Evolutionary conservation across 2,797 vertebrate species (phyloP).

Genomic region (Falco peregrinus): DNA sequence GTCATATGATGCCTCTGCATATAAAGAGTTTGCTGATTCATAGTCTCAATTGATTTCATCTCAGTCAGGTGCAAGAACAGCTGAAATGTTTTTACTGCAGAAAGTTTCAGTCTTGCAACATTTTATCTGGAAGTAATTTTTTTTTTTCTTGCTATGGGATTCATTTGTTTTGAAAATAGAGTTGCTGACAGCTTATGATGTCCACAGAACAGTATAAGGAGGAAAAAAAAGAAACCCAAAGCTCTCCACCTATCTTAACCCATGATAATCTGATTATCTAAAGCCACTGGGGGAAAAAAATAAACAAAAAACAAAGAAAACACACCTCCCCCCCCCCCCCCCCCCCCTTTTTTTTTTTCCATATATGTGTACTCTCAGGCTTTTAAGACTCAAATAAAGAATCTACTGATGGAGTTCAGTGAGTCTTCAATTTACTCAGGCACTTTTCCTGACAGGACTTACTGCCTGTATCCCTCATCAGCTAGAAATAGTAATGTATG

Average conservation of each 20-base stretch:
- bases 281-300: neutral
- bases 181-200: neutral
- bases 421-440: neutral
- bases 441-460: neutral
- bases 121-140: neutral
- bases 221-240: neutral
- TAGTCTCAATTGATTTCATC: neutral
- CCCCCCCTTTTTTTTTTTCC: neutral
- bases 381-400: neutral
- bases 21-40: slow-evolving; percentile 24
- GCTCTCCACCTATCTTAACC: neutral
- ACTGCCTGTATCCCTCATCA: neutral
- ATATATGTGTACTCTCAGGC: neutral
- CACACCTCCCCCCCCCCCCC: too few species aligned
- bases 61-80: slow-evolving; percentile 17
- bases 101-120: neutral
- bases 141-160: neutral
- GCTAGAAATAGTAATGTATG: neutral
- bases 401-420: neutral
- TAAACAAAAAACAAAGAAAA: too few species aligned
- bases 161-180: neutral
- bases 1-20: neutral
- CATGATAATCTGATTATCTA: neutral
- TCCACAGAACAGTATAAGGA: neutral
- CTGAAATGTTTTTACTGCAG: slow-evolving; percentile 8